Conservation (phyloP, 2,888 invertebrate genomes). For the Cynaeus angustus region DNA sequence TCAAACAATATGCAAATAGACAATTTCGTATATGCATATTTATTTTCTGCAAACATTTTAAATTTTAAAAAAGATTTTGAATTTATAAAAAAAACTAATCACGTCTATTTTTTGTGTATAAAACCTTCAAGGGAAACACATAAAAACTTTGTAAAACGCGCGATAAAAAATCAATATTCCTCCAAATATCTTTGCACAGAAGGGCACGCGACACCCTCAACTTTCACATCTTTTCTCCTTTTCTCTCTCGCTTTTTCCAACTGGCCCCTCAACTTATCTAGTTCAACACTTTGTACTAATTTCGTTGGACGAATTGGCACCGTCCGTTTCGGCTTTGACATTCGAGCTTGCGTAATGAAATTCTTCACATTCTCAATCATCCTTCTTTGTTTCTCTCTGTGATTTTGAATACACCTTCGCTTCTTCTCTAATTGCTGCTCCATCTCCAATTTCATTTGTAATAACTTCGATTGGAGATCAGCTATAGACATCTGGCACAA, state of each 20-base stretch:
- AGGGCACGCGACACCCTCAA: constrained; percentile 2
- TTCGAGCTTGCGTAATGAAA: constrained; percentile 70
- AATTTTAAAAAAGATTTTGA: too few relatives aligned
- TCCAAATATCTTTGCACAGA: background rate
- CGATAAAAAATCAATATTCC: background rate
- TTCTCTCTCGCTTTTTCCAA: constrained; percentile 72
- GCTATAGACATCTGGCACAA: constrained; percentile 80
- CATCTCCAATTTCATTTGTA: constrained; percentile 72
- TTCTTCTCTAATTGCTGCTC: constrained; percentile 74
- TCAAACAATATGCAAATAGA: too few relatives aligned
- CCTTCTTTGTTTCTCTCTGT: constrained; percentile 71
- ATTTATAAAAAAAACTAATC: too few relatives aligned
- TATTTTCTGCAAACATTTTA: too few relatives aligned
- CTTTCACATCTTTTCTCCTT: constrained; percentile 52
- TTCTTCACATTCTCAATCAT: constrained; percentile 72
- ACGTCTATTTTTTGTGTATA: too few relatives aligned
- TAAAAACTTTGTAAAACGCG: too few relatives aligned
- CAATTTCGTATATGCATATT: too few relatives aligned
- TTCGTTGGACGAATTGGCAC: constrained; percentile 55
- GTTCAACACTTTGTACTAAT: constrained; percentile 69
- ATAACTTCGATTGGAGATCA: constrained; percentile 76
- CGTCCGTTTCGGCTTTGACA: constrained; percentile 61
- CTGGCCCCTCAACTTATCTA: constrained; percentile 71
- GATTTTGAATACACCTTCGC: constrained; percentile 70
- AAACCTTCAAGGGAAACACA: too few relatives aligned